Evolutionary conservation across 2,888 invertebrate species (phyloP).

Genomic region (Sussaba pulchella): DNA sequence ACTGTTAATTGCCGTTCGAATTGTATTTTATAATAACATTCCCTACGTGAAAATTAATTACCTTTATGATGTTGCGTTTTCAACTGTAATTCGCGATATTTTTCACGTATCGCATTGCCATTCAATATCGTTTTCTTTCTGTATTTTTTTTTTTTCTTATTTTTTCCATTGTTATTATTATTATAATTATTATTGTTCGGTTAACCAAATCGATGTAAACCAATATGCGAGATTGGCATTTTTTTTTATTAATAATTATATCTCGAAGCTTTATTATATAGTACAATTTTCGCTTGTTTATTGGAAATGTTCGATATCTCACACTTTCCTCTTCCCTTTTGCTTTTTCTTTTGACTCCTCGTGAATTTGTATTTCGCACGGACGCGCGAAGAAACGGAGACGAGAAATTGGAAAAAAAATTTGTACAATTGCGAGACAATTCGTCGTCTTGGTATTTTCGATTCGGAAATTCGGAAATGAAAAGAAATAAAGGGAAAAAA

Average conservation of each 20-base stretch:
- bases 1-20: constrained; percentile 45
- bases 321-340: too few relatives aligned
- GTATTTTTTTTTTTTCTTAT: neutral
- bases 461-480: too few relatives aligned
- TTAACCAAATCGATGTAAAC: neutral
- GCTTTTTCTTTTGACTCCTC: neutral
- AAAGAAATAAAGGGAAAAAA: neutral
- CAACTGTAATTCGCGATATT: constrained; percentile 18
- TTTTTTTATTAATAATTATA: neutral
- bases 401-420: neutral
- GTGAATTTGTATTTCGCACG: neutral
- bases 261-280: neutral
- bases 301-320: neutral
- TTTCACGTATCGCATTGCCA: constrained; percentile 20
- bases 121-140: neutral
- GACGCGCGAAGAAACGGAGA: neutral
- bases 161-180: neutral
- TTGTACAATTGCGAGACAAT: constrained; percentile 5
- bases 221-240: constrained; percentile 1
- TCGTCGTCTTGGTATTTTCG: constrained; percentile 1
- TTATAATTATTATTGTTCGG: too few relatives aligned
- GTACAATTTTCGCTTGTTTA: constrained; percentile 11
- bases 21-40: constrained; percentile 62
- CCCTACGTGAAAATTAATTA: constrained; percentile 52
- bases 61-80: constrained; percentile 40